A percentile compares a stretch with the other conserved stretches of the same genome.
phyloP scores from a whole-genome alignment of 92 coral and sea anemone species.

The Diadumene lineata region DNA sequence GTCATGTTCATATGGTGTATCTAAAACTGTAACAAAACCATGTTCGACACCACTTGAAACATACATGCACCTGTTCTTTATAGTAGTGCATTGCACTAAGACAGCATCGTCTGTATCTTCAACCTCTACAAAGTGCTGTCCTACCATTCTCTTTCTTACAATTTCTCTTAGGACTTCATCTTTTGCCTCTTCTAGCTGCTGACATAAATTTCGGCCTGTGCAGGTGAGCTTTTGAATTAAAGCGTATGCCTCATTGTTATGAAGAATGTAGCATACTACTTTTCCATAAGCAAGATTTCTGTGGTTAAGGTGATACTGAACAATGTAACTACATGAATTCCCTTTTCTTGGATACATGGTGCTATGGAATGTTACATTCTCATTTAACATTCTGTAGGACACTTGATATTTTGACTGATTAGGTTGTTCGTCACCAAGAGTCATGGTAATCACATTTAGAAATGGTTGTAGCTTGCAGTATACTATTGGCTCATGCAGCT shows the following conservation, averaged over 20 bases:
- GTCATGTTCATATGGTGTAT: constrained; percentile 56
- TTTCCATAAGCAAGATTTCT: constrained; percentile 22
- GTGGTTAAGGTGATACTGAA: not conserved
- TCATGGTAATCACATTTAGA: too few relatives aligned
- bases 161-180: constrained; percentile 38
- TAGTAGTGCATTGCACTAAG: constrained; percentile 9
- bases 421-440: too few relatives aligned
- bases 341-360: constrained; percentile 51
- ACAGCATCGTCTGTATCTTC: constrained; percentile 13
- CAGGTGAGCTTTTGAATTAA: constrained; percentile 13
- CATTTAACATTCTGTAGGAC: constrained; percentile 48
- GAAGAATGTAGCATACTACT: constrained; percentile 41
- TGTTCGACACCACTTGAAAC: constrained; percentile 15
- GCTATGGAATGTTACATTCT: constrained; percentile 40
- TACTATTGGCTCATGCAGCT: too few relatives aligned
- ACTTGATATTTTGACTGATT: too few relatives aligned
- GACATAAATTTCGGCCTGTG: constrained; percentile 41
- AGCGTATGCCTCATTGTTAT: constrained; percentile 14
- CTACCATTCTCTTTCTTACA: constrained; percentile 21
- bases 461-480: too few relatives aligned
- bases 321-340: constrained; percentile 49
- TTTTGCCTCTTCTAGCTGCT: constrained; percentile 24
- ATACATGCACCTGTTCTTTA: constrained; percentile 38
- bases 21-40: constrained; percentile 44
- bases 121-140: constrained; percentile 36